Conservation (phyloP, 2,113 vertebrate genomes). For the Mus spicilegus region DNA sequence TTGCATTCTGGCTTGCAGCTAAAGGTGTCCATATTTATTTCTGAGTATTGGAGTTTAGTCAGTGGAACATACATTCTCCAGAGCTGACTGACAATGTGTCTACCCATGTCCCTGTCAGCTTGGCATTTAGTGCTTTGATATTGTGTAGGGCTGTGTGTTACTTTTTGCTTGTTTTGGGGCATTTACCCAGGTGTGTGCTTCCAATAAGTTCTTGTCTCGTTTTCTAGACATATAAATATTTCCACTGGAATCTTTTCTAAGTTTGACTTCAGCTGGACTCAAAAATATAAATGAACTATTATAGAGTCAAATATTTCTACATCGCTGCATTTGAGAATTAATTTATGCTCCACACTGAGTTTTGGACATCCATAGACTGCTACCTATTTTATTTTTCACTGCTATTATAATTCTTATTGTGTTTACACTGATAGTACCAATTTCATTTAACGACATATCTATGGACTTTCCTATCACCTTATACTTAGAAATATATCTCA, state of each 20-base stretch:
- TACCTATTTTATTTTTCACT: not conserved
- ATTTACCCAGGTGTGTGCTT: not conserved
- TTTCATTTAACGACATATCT: not conserved
- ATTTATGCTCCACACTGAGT: not conserved
- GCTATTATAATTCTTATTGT: not conserved
- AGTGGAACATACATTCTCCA: not conserved
- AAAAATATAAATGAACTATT: not conserved
- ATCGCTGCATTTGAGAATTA: not conserved
- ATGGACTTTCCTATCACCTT: not conserved
- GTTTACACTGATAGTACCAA: not conserved
- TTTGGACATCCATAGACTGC: not conserved
- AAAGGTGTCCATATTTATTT: not conserved
- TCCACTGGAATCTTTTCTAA: not conserved
- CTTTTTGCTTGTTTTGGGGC: not conserved
- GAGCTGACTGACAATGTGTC: not conserved
- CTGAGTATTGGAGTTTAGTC: too few relatives aligned
- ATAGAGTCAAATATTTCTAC: not conserved
- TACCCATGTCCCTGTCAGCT: not conserved
- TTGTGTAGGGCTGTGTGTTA: not conserved
- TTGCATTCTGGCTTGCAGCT: not conserved
- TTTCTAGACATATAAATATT: not conserved
- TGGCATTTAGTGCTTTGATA: not conserved
- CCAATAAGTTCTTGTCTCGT: not conserved
- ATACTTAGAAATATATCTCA: not conserved
- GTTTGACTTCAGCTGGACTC: not conserved